Percentiles rank a stretch among this genome's conserved stretches.
Evolutionary conservation across 1,140 invertebrate species (phyloP).

Genomic region (Drosophila kepulauana): DNA sequence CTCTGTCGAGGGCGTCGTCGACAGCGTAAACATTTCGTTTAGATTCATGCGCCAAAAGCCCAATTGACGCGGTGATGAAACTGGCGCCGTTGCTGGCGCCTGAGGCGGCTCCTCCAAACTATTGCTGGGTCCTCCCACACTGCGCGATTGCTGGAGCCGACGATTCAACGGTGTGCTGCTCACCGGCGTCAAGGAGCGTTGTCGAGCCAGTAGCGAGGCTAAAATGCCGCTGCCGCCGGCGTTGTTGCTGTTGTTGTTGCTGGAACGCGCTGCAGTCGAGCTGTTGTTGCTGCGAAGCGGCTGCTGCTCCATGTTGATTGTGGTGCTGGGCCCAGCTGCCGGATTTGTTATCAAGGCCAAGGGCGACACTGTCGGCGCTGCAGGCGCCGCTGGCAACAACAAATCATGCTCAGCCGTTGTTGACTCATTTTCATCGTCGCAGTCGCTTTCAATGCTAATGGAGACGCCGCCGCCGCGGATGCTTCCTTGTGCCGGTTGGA

Average conservation of each 20-base stretch:
- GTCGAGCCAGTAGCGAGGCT: conserved; percentile 55
- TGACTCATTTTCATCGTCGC: conserved; percentile 69
- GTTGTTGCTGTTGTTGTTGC: not conserved
- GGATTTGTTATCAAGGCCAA: conserved; percentile 35
- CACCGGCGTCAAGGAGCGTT: conserved; percentile 64
- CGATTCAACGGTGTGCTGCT: conserved; percentile 58
- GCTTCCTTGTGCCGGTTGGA: conserved; percentile 12
- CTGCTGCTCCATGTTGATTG: conserved; percentile 52
- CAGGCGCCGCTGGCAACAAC: conserved; percentile 50
- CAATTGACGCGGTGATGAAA: conserved; percentile 48
- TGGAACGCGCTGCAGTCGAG: conserved; percentile 24
- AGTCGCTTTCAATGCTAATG: conserved; percentile 68
- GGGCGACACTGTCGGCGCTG: conserved; percentile 1
- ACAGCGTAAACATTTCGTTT: conserved; percentile 68
- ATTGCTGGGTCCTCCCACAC: conserved; percentile 44
- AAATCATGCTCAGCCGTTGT: conserved; percentile 70
- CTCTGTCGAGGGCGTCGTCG: conserved; percentile 68
- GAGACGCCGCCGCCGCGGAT: conserved; percentile 34
- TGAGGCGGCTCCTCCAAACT: conserved; percentile 52
- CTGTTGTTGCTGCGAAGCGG: conserved; percentile 54
- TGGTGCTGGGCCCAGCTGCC: conserved; percentile 30
- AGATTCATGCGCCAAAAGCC: conserved; percentile 71
- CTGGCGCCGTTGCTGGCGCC: not conserved
- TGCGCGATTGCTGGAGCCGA: conserved; percentile 67
- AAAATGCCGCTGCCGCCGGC: conserved; percentile 43